Evolutionary conservation across 2,113 vertebrate species (phyloP).

Genomic region (Donacobius atricapilla): DNA sequence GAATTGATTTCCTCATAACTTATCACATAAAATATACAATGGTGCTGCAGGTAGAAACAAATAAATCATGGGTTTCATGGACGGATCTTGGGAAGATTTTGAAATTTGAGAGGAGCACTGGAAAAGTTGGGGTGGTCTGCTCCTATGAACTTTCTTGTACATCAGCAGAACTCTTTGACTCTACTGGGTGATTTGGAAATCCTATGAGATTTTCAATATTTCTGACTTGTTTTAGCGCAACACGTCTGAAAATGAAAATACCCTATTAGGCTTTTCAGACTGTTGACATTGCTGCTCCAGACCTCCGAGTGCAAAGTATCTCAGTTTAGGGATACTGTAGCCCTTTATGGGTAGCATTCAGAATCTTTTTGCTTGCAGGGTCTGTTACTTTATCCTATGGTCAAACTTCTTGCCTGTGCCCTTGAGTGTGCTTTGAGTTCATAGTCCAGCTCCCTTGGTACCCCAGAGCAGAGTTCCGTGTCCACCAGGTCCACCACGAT

Average conservation of each 20-base stretch:
- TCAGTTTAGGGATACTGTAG: not conserved
- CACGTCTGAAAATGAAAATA: not conserved
- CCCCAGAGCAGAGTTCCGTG: fast-evolving
- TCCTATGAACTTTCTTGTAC: not conserved
- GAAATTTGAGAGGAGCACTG: not conserved
- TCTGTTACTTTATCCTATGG: not conserved
- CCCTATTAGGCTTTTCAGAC: not conserved
- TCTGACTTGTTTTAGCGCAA: not conserved
- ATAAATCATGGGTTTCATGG: conserved; percentile 5
- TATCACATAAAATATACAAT: conserved; percentile 1
- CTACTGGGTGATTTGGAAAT: not conserved
- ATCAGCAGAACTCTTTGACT: not conserved
- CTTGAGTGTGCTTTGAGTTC: not conserved
- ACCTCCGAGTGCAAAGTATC: not conserved
- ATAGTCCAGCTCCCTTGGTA: not conserved
- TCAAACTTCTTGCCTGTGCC: not conserved
- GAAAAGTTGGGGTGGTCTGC: not conserved
- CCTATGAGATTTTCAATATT: not conserved
- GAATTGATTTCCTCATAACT: conserved; percentile 21
- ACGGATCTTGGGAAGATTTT: not conserved
- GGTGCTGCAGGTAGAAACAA: conserved; percentile 23
- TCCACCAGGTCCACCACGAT: not conserved
- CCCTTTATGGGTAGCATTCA: not conserved
- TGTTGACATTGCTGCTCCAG: not conserved
- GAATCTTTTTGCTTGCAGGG: not conserved